Evolutionary conservation across 2,888 invertebrate genomes (phyloP).

Genomic region (Kryphioiulus occultus): DNA sequence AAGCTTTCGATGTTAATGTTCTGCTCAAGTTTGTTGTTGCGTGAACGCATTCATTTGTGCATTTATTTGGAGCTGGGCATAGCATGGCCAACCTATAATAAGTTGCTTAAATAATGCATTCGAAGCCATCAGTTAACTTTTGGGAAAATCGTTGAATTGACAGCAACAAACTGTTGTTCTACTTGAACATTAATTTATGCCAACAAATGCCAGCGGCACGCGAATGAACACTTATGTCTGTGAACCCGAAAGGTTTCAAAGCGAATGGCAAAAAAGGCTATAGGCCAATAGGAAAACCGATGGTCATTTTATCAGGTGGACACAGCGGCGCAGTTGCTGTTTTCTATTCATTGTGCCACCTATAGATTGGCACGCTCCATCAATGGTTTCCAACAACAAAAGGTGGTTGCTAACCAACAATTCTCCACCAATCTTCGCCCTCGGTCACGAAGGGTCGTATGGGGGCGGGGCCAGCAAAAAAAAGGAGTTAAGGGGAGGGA

Average conservation of each 20-base stretch:
- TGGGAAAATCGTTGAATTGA: constrained; percentile 11
- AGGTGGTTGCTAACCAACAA: constrained; percentile 49
- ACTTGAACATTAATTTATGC: constrained; percentile 40
- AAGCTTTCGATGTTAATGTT: background rate
- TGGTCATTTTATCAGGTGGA: constrained; percentile 32
- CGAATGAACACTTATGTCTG: constrained; percentile 37
- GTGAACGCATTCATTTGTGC: background rate
- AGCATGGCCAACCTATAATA: background rate
- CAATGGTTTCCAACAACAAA: constrained; percentile 51
- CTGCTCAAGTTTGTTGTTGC: background rate
- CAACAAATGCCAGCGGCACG: constrained; percentile 36
- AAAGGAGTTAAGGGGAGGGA: constrained; percentile 7
- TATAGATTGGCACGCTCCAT: constrained; percentile 39
- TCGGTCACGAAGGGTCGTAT: constrained; percentile 49
- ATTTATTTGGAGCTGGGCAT: background rate
- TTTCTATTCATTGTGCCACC: constrained; percentile 28
- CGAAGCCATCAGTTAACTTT: constrained; percentile 31
- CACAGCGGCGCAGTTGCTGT: constrained; percentile 13
- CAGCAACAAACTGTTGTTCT: constrained; percentile 35
- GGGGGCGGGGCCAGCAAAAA: constrained; percentile 35
- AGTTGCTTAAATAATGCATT: constrained; percentile 37
- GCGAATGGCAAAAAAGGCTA: constrained; percentile 35
- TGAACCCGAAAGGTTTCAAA: constrained; percentile 8
- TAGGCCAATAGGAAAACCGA: constrained; percentile 39
- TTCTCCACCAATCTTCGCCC: constrained; percentile 49